Evolutionary conservation across 2,797 vertebrate genomes (phyloP).

Genomic region (Sebastes iracundus): DNA sequence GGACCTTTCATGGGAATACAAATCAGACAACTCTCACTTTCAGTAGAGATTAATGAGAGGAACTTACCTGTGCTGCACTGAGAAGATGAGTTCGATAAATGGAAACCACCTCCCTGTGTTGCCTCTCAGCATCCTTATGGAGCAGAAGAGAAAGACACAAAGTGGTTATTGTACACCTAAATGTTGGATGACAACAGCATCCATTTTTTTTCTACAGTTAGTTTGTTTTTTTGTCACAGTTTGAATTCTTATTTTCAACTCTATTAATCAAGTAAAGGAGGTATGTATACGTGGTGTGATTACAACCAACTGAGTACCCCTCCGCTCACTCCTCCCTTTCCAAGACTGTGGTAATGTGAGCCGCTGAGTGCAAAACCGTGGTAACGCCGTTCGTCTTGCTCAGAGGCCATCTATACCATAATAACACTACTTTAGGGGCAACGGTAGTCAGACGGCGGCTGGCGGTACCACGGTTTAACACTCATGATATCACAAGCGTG

Average conservation of each 20-base stretch:
- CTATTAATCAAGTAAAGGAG: not conserved
- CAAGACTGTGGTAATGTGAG: too few relatives aligned
- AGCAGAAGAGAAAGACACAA: slow-evolving; percentile 6
- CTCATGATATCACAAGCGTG: too few relatives aligned
- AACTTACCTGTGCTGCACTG: slow-evolving; percentile 89
- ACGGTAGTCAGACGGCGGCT: too few relatives aligned
- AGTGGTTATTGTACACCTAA: not conserved
- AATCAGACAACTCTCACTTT: not conserved
- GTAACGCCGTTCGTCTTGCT: too few relatives aligned
- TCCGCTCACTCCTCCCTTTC: too few relatives aligned
- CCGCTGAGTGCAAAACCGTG: too few relatives aligned
- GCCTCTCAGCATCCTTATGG: slow-evolving; percentile 90
- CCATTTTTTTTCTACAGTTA: not conserved
- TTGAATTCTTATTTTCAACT: not conserved
- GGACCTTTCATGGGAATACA: not conserved
- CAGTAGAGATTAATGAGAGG: not conserved
- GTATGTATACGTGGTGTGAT: not conserved
- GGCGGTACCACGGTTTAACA: too few relatives aligned
- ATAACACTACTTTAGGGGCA: too few relatives aligned
- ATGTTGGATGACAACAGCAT: not conserved
- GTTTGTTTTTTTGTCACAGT: not conserved
- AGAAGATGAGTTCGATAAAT: slow-evolving; percentile 98
- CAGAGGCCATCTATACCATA: too few relatives aligned
- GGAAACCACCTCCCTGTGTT: slow-evolving; percentile 96
- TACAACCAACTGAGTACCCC: too few relatives aligned